Conservation (phyloP, 2,113 vertebrate species). For the Labrus mixtus region DNA sequence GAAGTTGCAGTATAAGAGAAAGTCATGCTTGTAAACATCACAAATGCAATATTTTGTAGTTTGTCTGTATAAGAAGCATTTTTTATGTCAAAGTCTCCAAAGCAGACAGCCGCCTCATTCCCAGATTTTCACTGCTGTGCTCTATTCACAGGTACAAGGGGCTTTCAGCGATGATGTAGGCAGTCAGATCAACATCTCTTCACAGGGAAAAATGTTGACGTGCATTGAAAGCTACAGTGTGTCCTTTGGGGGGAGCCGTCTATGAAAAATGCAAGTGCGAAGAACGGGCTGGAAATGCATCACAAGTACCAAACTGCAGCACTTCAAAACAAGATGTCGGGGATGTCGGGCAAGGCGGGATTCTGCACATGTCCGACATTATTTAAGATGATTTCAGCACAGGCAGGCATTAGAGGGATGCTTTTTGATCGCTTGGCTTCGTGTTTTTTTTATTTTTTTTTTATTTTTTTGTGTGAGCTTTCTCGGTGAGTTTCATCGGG, state of each 20-base stretch:
- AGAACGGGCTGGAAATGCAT: constrained; percentile 37
- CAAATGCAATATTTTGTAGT: not conserved
- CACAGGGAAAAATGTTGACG: constrained; percentile 28
- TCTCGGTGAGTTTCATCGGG: constrained; percentile 25
- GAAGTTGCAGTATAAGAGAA: not conserved
- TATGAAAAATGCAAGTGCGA: constrained; percentile 52
- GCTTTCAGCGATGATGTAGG: constrained; percentile 5
- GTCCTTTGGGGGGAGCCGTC: constrained; percentile 33
- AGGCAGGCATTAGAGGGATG: constrained; percentile 36
- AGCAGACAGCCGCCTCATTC: not conserved
- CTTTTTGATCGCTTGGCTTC: constrained; percentile 45
- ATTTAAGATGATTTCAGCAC: constrained; percentile 58
- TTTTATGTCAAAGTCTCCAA: not conserved
- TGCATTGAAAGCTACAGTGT: constrained; percentile 46
- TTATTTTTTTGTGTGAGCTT: constrained; percentile 42
- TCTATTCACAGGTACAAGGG: constrained; percentile 1
- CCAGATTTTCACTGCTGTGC: not conserved
- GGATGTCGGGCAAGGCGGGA: constrained; percentile 23
- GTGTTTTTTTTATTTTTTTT: constrained; percentile 45
- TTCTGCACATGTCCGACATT: constrained; percentile 48
- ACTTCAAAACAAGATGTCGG: constrained; percentile 29
- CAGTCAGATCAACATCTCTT: constrained; percentile 36
- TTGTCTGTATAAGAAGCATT: not conserved
- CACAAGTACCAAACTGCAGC: constrained; percentile 30
- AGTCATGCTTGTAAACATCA: not conserved